Evolutionary conservation across 2,113 vertebrate species (phyloP).

Genomic region (Pomatostomus ruficeps): DNA sequence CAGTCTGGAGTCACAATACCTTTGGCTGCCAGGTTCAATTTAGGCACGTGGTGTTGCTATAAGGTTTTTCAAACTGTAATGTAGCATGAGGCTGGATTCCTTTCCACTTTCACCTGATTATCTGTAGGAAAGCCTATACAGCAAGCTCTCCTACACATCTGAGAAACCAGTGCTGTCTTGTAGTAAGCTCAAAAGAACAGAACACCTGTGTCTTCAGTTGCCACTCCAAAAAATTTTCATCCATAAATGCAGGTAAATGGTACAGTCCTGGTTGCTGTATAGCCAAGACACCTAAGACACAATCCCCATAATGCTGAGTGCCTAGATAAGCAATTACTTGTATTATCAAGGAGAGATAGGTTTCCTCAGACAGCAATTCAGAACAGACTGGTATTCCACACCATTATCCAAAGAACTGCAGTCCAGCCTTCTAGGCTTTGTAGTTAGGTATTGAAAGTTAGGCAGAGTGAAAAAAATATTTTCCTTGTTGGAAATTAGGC

Average conservation of each 20-base stretch:
- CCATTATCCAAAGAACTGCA: background rate
- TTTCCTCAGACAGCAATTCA: background rate
- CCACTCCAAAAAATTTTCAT: background rate
- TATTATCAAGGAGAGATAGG: background rate
- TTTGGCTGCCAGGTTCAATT: background rate
- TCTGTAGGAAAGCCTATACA: background rate
- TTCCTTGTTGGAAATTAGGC: background rate
- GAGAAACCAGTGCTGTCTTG: background rate
- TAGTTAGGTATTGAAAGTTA: background rate
- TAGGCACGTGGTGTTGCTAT: background rate
- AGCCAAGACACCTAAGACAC: background rate
- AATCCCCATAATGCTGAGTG: background rate
- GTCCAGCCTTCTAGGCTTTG: background rate
- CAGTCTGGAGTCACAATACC: background rate
- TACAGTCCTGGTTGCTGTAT: background rate
- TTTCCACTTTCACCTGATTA: background rate
- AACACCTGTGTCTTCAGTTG: background rate
- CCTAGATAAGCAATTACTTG: background rate
- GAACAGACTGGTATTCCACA: background rate
- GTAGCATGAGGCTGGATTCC: background rate
- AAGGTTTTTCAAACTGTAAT: background rate
- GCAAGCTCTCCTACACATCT: background rate
- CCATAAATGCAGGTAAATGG: background rate
- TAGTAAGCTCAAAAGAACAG: background rate
- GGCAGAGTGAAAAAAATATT: background rate